Percentiles rank a stretch among this genome's conserved stretches.
These are phyloP conservation scores for Artibeus jamaicensis DNA, from an alignment of 2,797 vertebrate genomes.

Conservation along the genomic window DNA sequence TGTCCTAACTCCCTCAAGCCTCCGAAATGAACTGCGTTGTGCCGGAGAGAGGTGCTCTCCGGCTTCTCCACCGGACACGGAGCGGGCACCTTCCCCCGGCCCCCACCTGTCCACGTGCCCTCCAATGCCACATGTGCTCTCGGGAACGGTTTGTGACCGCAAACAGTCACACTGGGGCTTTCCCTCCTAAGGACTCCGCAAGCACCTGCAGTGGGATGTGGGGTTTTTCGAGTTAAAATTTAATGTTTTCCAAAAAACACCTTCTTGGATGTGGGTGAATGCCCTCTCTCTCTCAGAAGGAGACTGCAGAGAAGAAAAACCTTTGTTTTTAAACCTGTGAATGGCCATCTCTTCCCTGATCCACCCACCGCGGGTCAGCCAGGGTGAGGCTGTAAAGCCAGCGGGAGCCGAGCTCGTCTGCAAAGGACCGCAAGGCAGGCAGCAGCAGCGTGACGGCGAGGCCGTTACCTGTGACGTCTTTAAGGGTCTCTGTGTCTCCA, in stretches of 20 bases:
- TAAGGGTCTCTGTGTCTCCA: slow-evolving; percentile 85
- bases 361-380: not conserved
- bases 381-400: slow-evolving; percentile 12
- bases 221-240: not conserved
- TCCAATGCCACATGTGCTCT: rapidly evolving
- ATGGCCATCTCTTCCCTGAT: slow-evolving; percentile 70
- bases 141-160: rapidly evolving
- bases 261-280: rapidly evolving
- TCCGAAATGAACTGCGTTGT: not conserved
- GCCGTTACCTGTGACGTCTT: slow-evolving; percentile 91
- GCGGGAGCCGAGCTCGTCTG: slow-evolving; percentile 68
- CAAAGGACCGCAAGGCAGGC: slow-evolving; percentile 82
- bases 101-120: not conserved
- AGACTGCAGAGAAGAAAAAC: not conserved
- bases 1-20: not conserved
- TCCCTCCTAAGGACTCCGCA: not conserved
- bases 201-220: not conserved
- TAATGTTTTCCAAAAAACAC: not conserved
- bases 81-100: rapidly evolving
- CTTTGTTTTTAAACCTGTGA: slow-evolving; percentile 84
- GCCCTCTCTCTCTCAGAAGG: not conserved
- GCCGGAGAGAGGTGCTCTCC: no score
- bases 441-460: slow-evolving; percentile 74
- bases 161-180: rapidly evolving
- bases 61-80: not conserved